A percentile compares a stretch with the other conserved stretches of the same genome.
These are phyloP conservation scores for Hylyphantes graminicola DNA, from an alignment of 1,140 invertebrate species.

Conservation along the genomic window DNA sequence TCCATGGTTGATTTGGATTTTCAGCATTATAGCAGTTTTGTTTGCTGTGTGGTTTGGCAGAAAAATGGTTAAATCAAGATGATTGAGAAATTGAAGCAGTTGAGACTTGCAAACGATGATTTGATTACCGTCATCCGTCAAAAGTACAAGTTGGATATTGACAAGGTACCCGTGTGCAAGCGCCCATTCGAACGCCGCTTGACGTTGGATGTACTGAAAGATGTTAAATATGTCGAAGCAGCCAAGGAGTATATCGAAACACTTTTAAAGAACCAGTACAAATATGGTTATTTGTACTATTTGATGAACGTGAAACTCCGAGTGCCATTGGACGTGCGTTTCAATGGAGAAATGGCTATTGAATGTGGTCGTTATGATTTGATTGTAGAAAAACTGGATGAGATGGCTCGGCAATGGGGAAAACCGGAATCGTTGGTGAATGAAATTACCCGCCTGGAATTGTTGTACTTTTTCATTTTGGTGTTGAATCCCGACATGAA, in stretches of 20 bases:
- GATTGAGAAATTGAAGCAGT: no score
- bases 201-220: neutral
- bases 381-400: neutral
- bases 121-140: neutral
- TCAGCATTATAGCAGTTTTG: neutral
- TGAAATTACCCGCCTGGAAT: constrained; percentile 14
- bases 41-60: neutral
- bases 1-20: neutral
- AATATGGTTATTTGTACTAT: constrained; percentile 21
- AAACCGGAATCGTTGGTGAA: neutral
- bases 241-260: neutral
- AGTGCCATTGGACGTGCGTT: constrained; percentile 3
- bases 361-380: neutral
- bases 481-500: constrained; percentile 9
- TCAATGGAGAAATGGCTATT: constrained; percentile 12
- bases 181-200: neutral
- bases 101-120: neutral
- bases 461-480: constrained; percentile 19
- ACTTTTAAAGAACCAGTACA: constrained; percentile 8
- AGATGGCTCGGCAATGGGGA: neutral
- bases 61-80: neutral
- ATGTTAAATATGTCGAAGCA: neutral
- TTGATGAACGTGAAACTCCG: neutral
- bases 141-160: neutral
- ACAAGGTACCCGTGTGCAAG: neutral